Evolutionary conservation across 2,113 vertebrate species (phyloP), one percentile per base, ranked within the genome.

Genomic region (Pampusana beccarii): DNA sequence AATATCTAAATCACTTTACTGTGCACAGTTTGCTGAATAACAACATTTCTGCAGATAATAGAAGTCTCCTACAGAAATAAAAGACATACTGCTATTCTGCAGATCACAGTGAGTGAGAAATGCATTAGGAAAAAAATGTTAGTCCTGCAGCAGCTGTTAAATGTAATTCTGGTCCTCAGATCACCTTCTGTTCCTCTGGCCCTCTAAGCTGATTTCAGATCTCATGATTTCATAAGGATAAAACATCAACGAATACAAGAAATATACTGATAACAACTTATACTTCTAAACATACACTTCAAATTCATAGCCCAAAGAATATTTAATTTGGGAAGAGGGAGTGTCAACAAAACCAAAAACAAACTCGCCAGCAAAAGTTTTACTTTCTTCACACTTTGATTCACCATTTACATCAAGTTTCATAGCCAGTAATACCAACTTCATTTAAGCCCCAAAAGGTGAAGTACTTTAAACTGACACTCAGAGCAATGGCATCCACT

Each of bases 301-400:
- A 64, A 85, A 90, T 60, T 71, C 58, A 61, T 19, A 65, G 26
- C 12, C 57, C 51, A 54, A 80, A 67, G 16, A 86, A 21, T 77
- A 66, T 82, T 67, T 46, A 60, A 42, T 86, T 79, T 51, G 9
- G 28, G 11, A 83, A 89, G 10, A 9, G 13, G 10, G 14, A 10
- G 9, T n/a, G 17, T 42, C 15, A 92, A 79, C 20, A 82, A 65
- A 93, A 90, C 20, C 1, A 21, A 80, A 92, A 92, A 17, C 14
- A 53, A 82, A 79, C 50, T 81, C 46, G 57, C 13, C 40, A 64
- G 25, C 23, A 28, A 4, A 89, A 73, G 21, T 64, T 86, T 81
- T 73, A 78, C 26, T 87, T 97, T 91, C 82, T 89, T 94, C 64
- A 89, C 74, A 61, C 60, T 95, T 90, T 3, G 31, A 93, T 95